Base-by-base conservation (phyloP, 2,888 invertebrate genomes). In the Coremacera marginata region DNA sequence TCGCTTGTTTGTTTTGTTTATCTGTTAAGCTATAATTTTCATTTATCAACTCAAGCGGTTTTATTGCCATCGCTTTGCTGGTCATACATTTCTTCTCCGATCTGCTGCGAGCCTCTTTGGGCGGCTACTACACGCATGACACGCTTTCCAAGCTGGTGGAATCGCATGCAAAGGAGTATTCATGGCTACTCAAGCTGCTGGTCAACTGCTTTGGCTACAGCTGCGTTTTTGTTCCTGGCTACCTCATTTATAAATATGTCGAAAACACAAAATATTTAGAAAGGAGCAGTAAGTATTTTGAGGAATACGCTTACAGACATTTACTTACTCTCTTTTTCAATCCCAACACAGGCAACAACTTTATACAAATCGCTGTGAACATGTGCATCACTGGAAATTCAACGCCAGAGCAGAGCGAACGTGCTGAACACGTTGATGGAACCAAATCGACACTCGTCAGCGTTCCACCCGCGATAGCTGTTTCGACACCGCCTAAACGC, bases 151-250 rank as follows among this genome's bases (percentile, higher is more conserved):
- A 90, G 80, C 81, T 91, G 68, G 88, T 90, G 68, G 89, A 90
- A 81, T 86, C 90, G 62, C 90, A 90, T 55, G 89, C 90, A 7
- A 88, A 90, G 70, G 91, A 92, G 77, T 93, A 93, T 82, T 91
- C 90, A 77, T 96, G 98, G 98, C 85, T 96, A 22, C 91, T 95
- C 82, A 93, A 94, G 80, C 90, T 98, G 57, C 85, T 93, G 57
- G 90, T 95, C 31, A 98, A 98, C 90, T 91, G 96, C 75, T 91
- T 96, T 22, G 97, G 97, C 16, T 98, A 98, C 88, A 92, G 94
- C 3, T 95, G 96, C n/a, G 91, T 98, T 76, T 91, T 98, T 86
- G 89, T 97, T 77, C 98, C 98, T 1, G 96, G 96, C 68, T 94
- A 93, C 86, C 89, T 97, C 22, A 91, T 97, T 75, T 95, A 95